Base-by-base conservation (phyloP, 1,140 invertebrate species). In the Calycopis cecrops region DNA sequence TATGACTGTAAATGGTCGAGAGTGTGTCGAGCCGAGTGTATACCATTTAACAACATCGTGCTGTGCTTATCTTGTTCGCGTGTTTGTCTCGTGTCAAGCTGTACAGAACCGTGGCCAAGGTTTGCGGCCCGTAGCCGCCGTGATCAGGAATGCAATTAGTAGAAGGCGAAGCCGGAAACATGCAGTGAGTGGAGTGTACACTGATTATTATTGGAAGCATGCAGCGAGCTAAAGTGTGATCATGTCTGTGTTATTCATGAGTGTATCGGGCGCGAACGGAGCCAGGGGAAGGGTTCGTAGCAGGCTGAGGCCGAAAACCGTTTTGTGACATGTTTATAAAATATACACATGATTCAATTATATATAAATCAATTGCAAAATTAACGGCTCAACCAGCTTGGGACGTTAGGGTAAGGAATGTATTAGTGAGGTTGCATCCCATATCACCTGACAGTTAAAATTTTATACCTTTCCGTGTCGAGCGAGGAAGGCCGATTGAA, bases 401-500 rank as follows among this genome's bases (percentile, higher is more conserved):
- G 71, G 67, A 76, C 49, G 66, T 73, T 70, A 73, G 63, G 73
- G 76, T 55, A 62, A 66, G 80, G 76, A 75, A 61, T 61, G 73
- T 79, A 68, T 67, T 61, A 80, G 71, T 79, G 74, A 82, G 69
- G 60, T 79, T 85, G 81, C 83, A 87, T 87, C 81, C 81, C 83
- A 86, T 87, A 85, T 87, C 81, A 85, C 79, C 81, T 81, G 77
- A 77, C 81, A 74, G 69, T 79, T 69, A 67, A 66, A 82, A 86
- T 87, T 87, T 85, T 87, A 87, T 87, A 87, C 83, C 83, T 87
- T 87, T 87, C 83, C 83, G 79, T 80, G 79, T 78, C 72, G 79
- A 87, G 79, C 83, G 83, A 86, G 80, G 76, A 72, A 79, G 79
- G 83, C 83, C 83, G 79, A 79, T 77, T 74, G 80, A 82, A 67